These are phyloP conservation scores for Agrilus planipennis DNA, from an alignment of 1,140 invertebrate species.

Conservation along the genomic window DNA sequence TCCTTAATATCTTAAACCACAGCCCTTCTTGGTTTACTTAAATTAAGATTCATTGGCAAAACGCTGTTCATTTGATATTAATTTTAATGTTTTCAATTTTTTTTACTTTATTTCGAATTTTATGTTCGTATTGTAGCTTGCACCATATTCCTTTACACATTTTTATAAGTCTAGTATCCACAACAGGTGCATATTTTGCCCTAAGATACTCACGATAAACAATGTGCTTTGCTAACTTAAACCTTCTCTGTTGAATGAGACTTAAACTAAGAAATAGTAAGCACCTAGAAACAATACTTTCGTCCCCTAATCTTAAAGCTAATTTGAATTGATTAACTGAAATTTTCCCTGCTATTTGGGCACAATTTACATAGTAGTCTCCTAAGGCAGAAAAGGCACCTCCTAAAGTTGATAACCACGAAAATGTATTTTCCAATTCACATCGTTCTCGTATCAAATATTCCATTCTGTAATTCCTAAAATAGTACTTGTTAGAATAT, in stretches of 20 bases:
- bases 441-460: slow-evolving; percentile 46
- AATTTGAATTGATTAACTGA: slow-evolving; percentile 70
- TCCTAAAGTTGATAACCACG: slow-evolving; percentile 91
- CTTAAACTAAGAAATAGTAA: slow-evolving; percentile 78
- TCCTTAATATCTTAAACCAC: too few species aligned
- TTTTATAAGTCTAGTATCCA: slow-evolving; percentile 49
- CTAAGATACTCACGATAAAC: slow-evolving; percentile 52
- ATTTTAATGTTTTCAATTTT: too few species aligned
- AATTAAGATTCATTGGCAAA: too few species aligned
- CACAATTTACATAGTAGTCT: slow-evolving; percentile 68
- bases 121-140: slow-evolving; percentile 60
- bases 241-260: slow-evolving; percentile 64
- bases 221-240: slow-evolving; percentile 51
- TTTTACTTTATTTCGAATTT: too few species aligned
- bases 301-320: slow-evolving; percentile 68
- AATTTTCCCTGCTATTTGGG: slow-evolving; percentile 74
- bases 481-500: slow-evolving; percentile 3
- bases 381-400: slow-evolving; percentile 89
- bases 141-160: slow-evolving; percentile 82
- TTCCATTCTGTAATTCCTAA: slow-evolving; percentile 20
- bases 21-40: too few species aligned
- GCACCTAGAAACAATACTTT: slow-evolving; percentile 63
- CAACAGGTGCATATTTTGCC: slow-evolving; percentile 35
- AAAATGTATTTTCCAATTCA: slow-evolving; percentile 75
- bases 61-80: too few species aligned